Evolutionary conservation across 2,888 invertebrate genomes (phyloP), one percentile per base, ranked within the genome.

Genomic region (Lithophane semibrunnea): DNA sequence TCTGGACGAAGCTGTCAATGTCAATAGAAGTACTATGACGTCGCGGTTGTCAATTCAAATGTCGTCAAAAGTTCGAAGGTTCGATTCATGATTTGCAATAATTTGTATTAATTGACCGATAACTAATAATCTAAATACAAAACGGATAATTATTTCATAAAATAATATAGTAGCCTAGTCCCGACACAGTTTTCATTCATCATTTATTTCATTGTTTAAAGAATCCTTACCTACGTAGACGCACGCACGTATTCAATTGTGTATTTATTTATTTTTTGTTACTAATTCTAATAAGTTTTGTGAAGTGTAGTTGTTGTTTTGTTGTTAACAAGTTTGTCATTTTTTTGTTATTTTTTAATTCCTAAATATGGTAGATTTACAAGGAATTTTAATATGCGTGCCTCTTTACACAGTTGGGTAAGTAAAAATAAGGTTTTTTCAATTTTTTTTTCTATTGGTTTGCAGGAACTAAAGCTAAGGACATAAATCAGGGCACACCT

Each of bases 341-440:
- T 72, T 83, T 79, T 67, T 78, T 65, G 49, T 75, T 75, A 42
- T 65, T 78, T 69, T 47, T 79, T 61, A n/a, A 63, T 54, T 77
- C 74, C 65, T 79, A 83, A 91, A 81, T 85, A 94, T 93, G 93
- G 79, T 93, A 85, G 89, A 93, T 71, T 80, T 91, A 54, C 73
- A 83, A 81, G 93, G 94, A 88, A 84, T 94, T 58, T 79, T 92
- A 73, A 89, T 94, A 84, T 92, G 92, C 85, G 90, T 94, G 86
- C 92, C 92, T 85, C 77, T 95, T 18, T 95, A 95, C 78, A 84
- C 84, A 0, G 60, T 87, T 83, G 92, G 88, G 95, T 95, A 93
- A 95, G 95, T 85, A 69, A 67, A 42, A 68, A n/a, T 49, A 47
- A 21, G 4, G 13, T 52, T 68, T 70, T 60, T 24, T 18, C 8